These are phyloP conservation scores for Echinarachnius parma DNA, from an alignment of 53 echinoderm and acorn worm species.

Conservation along the genomic window DNA sequence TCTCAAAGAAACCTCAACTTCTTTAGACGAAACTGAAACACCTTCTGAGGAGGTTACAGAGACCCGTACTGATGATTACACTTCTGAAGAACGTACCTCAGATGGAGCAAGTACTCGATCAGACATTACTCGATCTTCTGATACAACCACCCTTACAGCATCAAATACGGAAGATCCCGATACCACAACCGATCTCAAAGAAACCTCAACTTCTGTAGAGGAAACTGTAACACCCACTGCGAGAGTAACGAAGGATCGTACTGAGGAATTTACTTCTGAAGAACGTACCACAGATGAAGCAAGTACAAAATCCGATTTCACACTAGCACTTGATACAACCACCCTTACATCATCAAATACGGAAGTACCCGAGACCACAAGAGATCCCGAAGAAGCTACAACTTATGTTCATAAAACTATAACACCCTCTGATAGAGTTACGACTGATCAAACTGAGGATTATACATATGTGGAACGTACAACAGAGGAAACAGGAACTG, in stretches of 20 bases:
- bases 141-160: no score
- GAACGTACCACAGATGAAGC: not conserved
- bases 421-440: no score
- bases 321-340: no score
- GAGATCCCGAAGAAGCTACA: no score
- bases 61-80: not conserved
- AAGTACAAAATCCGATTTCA: not conserved
- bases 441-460: no score
- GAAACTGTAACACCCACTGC: not conserved
- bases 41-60: not conserved
- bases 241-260: not conserved
- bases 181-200: no score
- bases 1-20: not conserved
- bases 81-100: not conserved
- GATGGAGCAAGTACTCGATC: not conserved
- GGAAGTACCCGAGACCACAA: no score
- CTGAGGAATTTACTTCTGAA: not conserved
- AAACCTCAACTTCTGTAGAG: not conserved
- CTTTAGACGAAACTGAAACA: not conserved
- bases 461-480: no score
- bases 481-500: no score
- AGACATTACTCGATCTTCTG: not conserved
- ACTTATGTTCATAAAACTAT: no score
- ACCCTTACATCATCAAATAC: no score
- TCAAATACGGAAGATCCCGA: no score